These are phyloP conservation scores for Hypena proboscidalis DNA, from an alignment of 2,888 invertebrate genomes.

Conservation along the genomic window DNA sequence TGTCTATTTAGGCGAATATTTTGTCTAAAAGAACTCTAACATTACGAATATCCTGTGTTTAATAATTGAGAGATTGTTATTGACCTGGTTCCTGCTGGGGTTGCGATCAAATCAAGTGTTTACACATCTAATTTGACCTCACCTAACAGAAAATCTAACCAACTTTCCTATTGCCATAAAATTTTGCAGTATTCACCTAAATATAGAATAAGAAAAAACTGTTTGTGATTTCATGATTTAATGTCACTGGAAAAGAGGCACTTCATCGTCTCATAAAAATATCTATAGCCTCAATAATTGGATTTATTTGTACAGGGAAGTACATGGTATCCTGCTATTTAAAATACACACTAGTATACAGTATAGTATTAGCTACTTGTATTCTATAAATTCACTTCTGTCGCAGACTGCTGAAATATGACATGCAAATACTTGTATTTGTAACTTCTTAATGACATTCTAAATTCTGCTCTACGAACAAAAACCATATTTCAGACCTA, in stretches of 20 bases:
- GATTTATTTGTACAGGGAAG: too few species aligned
- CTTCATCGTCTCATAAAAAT: too few species aligned
- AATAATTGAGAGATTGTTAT: slow-evolving; percentile 26
- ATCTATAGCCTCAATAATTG: too few species aligned
- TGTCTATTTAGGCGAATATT: slow-evolving; percentile 49
- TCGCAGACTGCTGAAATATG: slow-evolving; percentile 23
- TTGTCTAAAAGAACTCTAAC: slow-evolving; percentile 27
- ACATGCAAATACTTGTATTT: slow-evolving; percentile 21
- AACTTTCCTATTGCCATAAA: too few species aligned
- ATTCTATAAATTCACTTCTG: slow-evolving; percentile 22
- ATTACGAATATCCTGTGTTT: slow-evolving; percentile 25
- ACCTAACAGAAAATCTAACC: too few species aligned
- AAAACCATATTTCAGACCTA: slow-evolving; percentile 18
- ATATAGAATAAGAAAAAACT: too few species aligned
- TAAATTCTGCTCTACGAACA: slow-evolving; percentile 13
- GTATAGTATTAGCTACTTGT: slow-evolving; percentile 9
- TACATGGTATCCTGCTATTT: too few species aligned
- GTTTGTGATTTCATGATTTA: too few species aligned
- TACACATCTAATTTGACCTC: too few species aligned
- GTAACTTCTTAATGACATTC: slow-evolving; percentile 14
- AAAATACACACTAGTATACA: slow-evolving; percentile 28
- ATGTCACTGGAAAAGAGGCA: too few species aligned
- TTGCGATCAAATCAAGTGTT: too few species aligned
- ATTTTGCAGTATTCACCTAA: too few species aligned
- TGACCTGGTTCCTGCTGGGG: neutral